A percentile compares a stretch with the other conserved stretches of the same genome.
Conservation (phyloP, 2,797 vertebrate genomes). For the Moxostoma hubbsi region DNA sequence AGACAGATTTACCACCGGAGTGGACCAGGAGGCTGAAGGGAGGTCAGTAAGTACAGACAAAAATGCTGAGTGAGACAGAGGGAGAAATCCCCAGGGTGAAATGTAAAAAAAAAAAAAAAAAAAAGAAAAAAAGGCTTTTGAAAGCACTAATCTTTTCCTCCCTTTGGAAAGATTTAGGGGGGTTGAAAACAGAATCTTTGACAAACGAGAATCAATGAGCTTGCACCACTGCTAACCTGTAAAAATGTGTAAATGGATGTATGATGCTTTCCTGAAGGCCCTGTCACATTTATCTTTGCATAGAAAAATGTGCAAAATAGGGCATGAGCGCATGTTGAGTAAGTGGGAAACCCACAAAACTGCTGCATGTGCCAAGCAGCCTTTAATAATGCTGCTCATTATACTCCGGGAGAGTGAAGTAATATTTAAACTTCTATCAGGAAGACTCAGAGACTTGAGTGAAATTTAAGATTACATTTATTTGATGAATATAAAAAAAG, state of each 20-base stretch:
- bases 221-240: background rate
- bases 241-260: background rate
- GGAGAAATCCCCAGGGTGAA: background rate
- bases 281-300: too few species aligned
- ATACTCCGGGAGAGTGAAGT: too few species aligned
- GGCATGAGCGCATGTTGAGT: too few species aligned
- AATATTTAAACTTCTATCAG: too few species aligned
- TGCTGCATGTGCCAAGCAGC: too few species aligned
- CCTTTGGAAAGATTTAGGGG: slow-evolving; percentile 1
- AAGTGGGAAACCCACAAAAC: too few species aligned
- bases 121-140: background rate
- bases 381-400: too few species aligned
- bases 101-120: background rate
- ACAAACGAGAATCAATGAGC: slow-evolving; percentile 18
- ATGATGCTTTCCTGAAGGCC: background rate
- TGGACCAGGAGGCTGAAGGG: slow-evolving; percentile 13
- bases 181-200: slow-evolving; percentile 5
- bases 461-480: too few species aligned
- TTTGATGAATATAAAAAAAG: too few species aligned
- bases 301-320: too few species aligned
- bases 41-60: slow-evolving; percentile 60
- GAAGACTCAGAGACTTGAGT: too few species aligned
- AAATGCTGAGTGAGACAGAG: slow-evolving; percentile 33
- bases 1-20: slow-evolving; percentile 61
- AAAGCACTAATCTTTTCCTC: slow-evolving; percentile 10